These are phyloP conservation scores for Synanthedon andrenaeformis DNA, from an alignment of 2,888 invertebrate genomes.

Conservation along the genomic window DNA sequence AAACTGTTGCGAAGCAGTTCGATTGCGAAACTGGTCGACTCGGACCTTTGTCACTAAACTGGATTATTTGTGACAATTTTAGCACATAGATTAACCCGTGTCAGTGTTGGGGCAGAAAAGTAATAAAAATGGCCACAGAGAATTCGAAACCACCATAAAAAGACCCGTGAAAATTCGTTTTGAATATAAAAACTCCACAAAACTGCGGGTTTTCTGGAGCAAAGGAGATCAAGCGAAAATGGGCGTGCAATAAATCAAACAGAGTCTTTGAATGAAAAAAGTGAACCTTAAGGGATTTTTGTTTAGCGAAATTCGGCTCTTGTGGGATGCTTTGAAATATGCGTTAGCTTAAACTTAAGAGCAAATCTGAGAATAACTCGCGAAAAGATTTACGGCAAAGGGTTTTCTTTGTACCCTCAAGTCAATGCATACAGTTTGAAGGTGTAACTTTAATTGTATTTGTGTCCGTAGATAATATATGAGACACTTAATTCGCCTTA, in stretches of 20 bases:
- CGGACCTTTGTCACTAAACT: constrained; percentile 9
- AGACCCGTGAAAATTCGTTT: neutral
- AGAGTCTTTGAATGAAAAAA: constrained; percentile 1
- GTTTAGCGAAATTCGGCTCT: neutral
- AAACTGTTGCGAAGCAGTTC: neutral
- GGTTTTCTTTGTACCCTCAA: no score
- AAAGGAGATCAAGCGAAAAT: constrained; percentile 5
- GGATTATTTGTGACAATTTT: constrained; percentile 9
- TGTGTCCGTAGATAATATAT: no score
- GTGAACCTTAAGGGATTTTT: neutral
- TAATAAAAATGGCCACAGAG: constrained; percentile 7
- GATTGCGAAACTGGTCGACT: neutral
- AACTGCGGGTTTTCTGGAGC: neutral
- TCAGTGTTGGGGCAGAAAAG: constrained; percentile 3
- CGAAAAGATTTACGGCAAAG: no score
- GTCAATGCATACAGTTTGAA: no score
- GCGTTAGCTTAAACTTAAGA: neutral
- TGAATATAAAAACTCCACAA: constrained; percentile 1
- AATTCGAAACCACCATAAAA: neutral
- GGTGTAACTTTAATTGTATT: no score
- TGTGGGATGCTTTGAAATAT: neutral
- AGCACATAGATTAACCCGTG: constrained; percentile 9
- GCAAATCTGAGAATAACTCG: neutral
- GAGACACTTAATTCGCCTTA: no score
- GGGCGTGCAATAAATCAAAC: constrained; percentile 10